These are phyloP conservation scores for Mamestra configurata DNA, from an alignment of 1,140 invertebrate species.

Conservation along the genomic window DNA sequence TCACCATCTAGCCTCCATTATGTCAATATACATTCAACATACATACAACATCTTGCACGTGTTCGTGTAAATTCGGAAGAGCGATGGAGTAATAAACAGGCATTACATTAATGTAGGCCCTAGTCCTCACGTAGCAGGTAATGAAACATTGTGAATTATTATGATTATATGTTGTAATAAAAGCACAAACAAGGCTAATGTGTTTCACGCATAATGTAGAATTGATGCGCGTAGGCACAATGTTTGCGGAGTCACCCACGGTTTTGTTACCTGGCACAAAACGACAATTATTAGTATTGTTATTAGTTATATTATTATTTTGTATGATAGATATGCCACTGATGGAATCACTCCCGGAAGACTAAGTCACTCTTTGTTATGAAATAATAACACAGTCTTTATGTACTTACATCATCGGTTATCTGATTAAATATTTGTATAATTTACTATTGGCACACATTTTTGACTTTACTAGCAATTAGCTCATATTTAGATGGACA, in stretches of 20 bases:
- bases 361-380: too few species aligned
- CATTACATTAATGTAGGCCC: background rate
- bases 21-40: background rate
- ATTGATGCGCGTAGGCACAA: background rate
- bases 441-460: too few species aligned
- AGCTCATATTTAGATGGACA: too few species aligned
- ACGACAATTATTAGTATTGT: too few species aligned
- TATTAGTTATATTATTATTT: too few species aligned
- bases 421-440: too few species aligned
- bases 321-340: too few species aligned
- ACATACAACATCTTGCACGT: background rate
- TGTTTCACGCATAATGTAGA: slow-evolving; percentile 13
- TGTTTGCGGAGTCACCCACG: background rate
- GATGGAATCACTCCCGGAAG: too few species aligned
- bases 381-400: too few species aligned
- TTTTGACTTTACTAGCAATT: too few species aligned
- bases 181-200: slow-evolving; percentile 24
- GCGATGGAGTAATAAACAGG: slow-evolving; percentile 22
- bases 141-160: slow-evolving; percentile 35
- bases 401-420: too few species aligned
- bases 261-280: too few species aligned
- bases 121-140: slow-evolving; percentile 17
- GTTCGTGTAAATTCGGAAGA: background rate
- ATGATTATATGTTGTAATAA: slow-evolving; percentile 32
- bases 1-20: background rate